A percentile compares a stretch with the other conserved stretches of the same genome.
Evolutionary conservation across 2,113 vertebrate species (phyloP).

Genomic region (Octodon degus): DNA sequence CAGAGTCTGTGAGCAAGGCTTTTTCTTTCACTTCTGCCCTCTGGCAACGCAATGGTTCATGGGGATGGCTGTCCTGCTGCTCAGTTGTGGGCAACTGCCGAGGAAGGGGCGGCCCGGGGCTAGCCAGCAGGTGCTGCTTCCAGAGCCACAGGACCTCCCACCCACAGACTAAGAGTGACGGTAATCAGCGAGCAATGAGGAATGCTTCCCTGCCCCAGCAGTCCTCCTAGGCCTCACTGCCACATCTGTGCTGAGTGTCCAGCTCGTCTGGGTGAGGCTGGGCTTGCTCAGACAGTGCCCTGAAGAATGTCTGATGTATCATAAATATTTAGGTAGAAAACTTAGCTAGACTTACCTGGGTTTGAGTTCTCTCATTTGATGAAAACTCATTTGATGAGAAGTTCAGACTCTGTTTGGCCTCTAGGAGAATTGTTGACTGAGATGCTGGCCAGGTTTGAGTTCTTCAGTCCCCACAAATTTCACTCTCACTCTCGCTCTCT

Average conservation of each 20-base stretch:
- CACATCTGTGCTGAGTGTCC: background rate
- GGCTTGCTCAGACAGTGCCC: too few species aligned
- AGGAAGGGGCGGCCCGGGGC: rapidly evolving
- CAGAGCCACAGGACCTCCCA: background rate
- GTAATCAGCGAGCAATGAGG: background rate
- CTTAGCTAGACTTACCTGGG: background rate
- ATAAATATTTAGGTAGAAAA: background rate
- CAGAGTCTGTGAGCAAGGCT: background rate
- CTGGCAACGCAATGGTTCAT: background rate
- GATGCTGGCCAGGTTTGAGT: background rate
- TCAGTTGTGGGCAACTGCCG: background rate
- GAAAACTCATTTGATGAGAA: background rate
- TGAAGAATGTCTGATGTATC: background rate
- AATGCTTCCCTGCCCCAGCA: too few species aligned
- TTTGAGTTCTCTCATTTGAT: background rate
- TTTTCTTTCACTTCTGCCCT: slow-evolving; percentile 21
- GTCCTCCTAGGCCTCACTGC: background rate
- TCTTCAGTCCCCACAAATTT: background rate
- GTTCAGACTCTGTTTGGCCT: background rate
- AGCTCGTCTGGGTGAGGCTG: background rate
- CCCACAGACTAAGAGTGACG: background rate
- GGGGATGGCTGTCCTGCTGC: background rate
- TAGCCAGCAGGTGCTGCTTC: slow-evolving; percentile 35
- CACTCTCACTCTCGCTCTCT: too few species aligned
- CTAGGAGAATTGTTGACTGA: slow-evolving; percentile 1